phyloP scores from a whole-genome alignment of 2,888 invertebrate genomes.

The Coelopa pilipes region DNA sequence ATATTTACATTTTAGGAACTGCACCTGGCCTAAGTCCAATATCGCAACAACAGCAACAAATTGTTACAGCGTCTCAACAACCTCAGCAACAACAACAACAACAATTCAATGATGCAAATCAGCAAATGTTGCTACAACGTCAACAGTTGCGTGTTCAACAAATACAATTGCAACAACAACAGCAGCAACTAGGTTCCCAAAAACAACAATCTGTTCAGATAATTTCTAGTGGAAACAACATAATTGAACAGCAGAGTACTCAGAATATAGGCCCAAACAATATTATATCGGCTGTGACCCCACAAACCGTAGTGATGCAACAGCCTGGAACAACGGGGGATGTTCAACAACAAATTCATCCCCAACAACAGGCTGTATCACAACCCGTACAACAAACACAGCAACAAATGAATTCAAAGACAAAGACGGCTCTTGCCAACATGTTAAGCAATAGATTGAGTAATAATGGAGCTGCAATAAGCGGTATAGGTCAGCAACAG shows the following conservation, averaged over 20 bases:
- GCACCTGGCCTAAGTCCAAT: conserved; percentile 65
- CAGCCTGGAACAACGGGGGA: conserved; percentile 42
- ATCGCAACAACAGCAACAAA: conserved; percentile 52
- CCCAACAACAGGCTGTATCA: conserved; percentile 59
- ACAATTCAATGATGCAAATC: conserved; percentile 63
- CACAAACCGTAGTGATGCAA: conserved; percentile 57
- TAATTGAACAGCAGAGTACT: conserved; percentile 51
- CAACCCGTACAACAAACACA: conserved; percentile 67
- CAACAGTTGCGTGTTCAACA: conserved; percentile 63
- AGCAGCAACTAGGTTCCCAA: conserved; percentile 47
- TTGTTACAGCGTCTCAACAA: conserved; percentile 25
- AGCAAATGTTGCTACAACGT: conserved; percentile 62
- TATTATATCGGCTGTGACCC: conserved; percentile 39
- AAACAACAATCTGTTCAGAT: conserved; percentile 61
- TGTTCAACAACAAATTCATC: conserved; percentile 48
- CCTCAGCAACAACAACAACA: conserved; percentile 42
- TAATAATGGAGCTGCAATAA: conserved; percentile 64
- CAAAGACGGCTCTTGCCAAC: conserved; percentile 94
- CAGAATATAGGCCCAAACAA: conserved; percentile 54
- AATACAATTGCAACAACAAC: conserved; percentile 52
- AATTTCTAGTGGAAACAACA: conserved; percentile 58
- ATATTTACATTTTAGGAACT: conserved; percentile 43
- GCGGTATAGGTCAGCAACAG: conserved; percentile 47
- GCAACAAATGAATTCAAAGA: conserved; percentile 78
- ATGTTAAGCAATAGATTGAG: conserved; percentile 88